Percentiles rank a stretch among this genome's conserved stretches.
phyloP scores from a whole-genome alignment of 2,888 invertebrate genomes.

The Parascotia fuliginaria region DNA sequence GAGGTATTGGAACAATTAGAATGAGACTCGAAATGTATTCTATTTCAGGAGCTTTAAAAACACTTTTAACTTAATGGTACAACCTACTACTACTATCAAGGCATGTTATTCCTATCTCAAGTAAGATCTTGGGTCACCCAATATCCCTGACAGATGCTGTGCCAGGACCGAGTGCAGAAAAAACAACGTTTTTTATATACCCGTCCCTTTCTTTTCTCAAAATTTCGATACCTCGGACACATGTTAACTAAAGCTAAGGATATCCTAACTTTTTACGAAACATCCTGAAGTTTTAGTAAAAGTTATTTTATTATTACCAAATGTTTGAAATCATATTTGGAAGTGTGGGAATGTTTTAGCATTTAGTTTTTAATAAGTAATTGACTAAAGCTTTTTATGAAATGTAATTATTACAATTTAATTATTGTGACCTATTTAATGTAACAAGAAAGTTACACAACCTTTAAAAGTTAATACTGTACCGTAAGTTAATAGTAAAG shows the following conservation, averaged over 20 bases:
- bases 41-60: too few species aligned
- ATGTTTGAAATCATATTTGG: slow-evolving; percentile 24
- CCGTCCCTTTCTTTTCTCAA: slow-evolving; percentile 29
- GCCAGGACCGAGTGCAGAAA: slow-evolving; percentile 56
- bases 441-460: too few species aligned
- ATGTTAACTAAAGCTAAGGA: slow-evolving; percentile 61
- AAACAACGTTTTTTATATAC: slow-evolving; percentile 47
- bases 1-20: too few species aligned
- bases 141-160: slow-evolving; percentile 77
- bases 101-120: slow-evolving; percentile 45
- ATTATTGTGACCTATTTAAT: too few species aligned
- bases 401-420: too few species aligned
- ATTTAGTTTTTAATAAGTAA: too few species aligned
- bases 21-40: too few species aligned
- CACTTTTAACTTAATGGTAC: too few species aligned
- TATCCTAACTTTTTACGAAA: slow-evolving; percentile 67
- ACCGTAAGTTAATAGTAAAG: too few species aligned
- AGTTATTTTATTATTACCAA: slow-evolving; percentile 33
- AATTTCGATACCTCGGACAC: slow-evolving; percentile 52
- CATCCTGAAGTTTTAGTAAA: slow-evolving; percentile 45
- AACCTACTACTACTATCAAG: slow-evolving; percentile 48
- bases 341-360: slow-evolving; percentile 18
- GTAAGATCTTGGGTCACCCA: slow-evolving; percentile 72
- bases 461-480: too few species aligned
- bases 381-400: too few species aligned